Evolutionary conservation across 2,797 vertebrate species (phyloP), one percentile per base, ranked within the genome.

Genomic region (Myoxocephalus aenaeus): DNA sequence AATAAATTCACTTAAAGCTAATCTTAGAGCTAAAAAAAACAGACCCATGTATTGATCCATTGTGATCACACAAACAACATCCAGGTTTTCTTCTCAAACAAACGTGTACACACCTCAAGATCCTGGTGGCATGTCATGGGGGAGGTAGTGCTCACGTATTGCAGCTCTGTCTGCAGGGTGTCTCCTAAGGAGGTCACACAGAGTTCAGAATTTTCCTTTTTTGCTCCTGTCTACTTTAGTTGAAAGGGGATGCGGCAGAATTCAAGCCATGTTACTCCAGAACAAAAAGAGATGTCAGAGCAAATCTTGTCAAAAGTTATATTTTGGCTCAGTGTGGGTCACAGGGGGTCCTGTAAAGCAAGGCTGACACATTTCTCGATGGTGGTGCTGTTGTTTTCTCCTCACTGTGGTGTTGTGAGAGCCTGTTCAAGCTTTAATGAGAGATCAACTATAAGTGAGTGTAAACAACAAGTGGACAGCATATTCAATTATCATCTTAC

Each of bases 271-370:
- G 72, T 89, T 93, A 89, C 78, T 77, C 77, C 15, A 42, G 88
- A 80, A 94, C 87, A 94, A 93, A 93, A 91, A 92, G 85, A 86
- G 78, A 90, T 84, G 93, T 93, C 93, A 94, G 75, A 75, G 79
- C 72, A 65, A 75, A 94, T 95, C 90, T 83, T 85, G 83, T 94
- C 92, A 93, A n/a, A 76, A 75, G 29, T 67, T 64, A 69, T 81
- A 67, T 85, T 86, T 86, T 89, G 73, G 84, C 85, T 89, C 65
- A 32, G 73, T 61, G 79, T 70, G 68, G 82, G 83, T 89, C 79
- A 75, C 70, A 75, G 65, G 50, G 57, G 68, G 75, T 71, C 70
- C 70, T 76, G 68, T 63, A 75, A 54, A 74, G 54, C 67, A 75
- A 69, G 32, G 36, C 42, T 79, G 79, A 80, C 76, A 88, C 77